Evolutionary conservation across 1,140 invertebrate genomes (phyloP).

Genomic region (Tetranychus urticae): DNA sequence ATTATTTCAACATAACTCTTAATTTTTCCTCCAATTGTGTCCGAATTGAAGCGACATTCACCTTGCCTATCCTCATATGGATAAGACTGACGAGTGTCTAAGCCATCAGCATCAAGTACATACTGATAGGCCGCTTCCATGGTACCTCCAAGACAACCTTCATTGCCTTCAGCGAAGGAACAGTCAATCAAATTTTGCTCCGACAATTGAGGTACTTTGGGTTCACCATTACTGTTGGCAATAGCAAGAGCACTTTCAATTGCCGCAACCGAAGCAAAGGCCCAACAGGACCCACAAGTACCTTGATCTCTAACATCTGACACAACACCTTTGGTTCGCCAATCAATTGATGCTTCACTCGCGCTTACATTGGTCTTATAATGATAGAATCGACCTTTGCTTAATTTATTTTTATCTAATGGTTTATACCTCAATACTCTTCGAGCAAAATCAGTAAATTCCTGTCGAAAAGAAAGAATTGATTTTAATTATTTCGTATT

Average conservation of each 20-base stretch:
- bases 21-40: constrained; percentile 50
- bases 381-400: too few relatives aligned
- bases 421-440: too few relatives aligned
- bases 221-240: constrained; percentile 2
- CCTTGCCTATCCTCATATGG: constrained; percentile 44
- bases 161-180: constrained; percentile 17
- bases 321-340: constrained; percentile 48
- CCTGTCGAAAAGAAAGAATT: too few relatives aligned
- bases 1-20: constrained; percentile 55
- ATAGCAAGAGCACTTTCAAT: constrained; percentile 13
- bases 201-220: constrained; percentile 11
- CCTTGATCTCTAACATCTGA: constrained; percentile 50
- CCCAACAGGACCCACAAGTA: constrained; percentile 21
- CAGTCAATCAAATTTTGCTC: constrained; percentile 16
- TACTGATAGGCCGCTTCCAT: constrained; percentile 39
- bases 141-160: constrained; percentile 25
- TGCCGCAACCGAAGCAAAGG: constrained; percentile 16
- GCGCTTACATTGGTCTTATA: too few relatives aligned
- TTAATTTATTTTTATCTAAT: too few relatives aligned
- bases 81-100: constrained; percentile 81
- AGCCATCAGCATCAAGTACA: constrained; percentile 57
- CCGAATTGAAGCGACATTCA: constrained; percentile 39
- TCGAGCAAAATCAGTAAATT: too few relatives aligned
- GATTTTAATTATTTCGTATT: too few relatives aligned
- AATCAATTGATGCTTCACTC: constrained; percentile 37